Base-by-base conservation (phyloP, 2,888 invertebrate genomes). In the Tachystola acroxantha region DNA sequence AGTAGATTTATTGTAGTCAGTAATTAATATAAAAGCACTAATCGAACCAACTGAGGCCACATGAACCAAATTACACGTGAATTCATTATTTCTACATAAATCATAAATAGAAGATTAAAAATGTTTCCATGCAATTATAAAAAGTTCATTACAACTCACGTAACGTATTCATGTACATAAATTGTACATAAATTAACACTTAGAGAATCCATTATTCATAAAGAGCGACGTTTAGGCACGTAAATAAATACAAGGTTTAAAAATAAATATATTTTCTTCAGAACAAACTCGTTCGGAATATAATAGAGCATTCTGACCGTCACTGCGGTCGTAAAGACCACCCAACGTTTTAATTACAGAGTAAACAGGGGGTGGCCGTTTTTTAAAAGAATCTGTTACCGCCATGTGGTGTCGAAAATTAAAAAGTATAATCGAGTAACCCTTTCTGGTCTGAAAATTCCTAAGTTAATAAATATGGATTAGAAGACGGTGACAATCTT, bases 301-400 rank as follows among this genome's bases (percentile, higher is more conserved):
- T 58, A 54, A 55, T 58, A 52, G 50, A 46, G 50, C 43, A 51
- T 57, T 63, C 46, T 54, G 45, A 40, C 42, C 40, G 46, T 43
- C 44, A 43, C 39, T 39, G 43, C 40, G 43, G 53, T 48, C 50
- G 46, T 64, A 63, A 66, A 63, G 50, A 51, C 56, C 58, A 48
- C 48, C 58, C 59, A 53, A 46, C 46, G 50, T 56, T 66, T 67
- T 70, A 70, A 73, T 70, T 71, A 63, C 63, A 41, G 37, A 42
- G 53, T 53, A 60, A 68, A 68, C 53, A 58, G 54, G 50, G 48
- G 54, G 47, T 37, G 48, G 45, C 50, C 9, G 9, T 51, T 51
- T 53, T 51, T 48, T 51, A 41, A 13, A 5, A 48, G 46, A 55
- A 55, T 50, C 42, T 45, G 45, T 24, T 20, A 19, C 36, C 37